Evolutionary conservation across 2,888 invertebrate genomes (phyloP).

Genomic region (Dorcus hopei): DNA sequence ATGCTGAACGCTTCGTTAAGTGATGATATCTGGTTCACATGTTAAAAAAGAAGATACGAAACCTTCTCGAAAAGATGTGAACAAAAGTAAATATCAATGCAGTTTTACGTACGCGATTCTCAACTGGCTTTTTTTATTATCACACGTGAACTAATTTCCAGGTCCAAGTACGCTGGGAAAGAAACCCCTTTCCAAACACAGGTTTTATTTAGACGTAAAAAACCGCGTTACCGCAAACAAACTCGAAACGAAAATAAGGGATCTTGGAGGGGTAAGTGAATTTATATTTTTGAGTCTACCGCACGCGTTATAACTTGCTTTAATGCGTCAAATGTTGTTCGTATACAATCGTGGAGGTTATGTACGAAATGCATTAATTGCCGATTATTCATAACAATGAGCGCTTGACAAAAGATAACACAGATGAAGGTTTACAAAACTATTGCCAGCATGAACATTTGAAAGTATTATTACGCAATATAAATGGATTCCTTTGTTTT

Average conservation of each 20-base stretch:
- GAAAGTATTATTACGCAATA: constrained; percentile 17
- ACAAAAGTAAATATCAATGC: constrained; percentile 22
- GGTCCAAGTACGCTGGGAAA: constrained; percentile 30
- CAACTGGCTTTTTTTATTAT: neutral
- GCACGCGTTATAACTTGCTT: neutral
- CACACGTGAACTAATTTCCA: constrained; percentile 10
- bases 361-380: constrained; percentile 1
- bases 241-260: constrained; percentile 66
- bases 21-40: constrained; percentile 32
- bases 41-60: constrained; percentile 23
- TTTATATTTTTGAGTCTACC: constrained; percentile 15
- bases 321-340: neutral
- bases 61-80: constrained; percentile 20
- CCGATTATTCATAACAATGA: neutral
- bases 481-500: constrained; percentile 9
- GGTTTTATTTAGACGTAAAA: constrained; percentile 74
- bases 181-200: constrained; percentile 63
- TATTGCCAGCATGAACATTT: constrained; percentile 1
- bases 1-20: constrained; percentile 22
- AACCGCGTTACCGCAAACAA: constrained; percentile 64
- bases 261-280: constrained; percentile 70
- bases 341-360: constrained; percentile 9
- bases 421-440: neutral
- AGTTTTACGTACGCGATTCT: neutral
- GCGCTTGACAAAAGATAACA: no score